Evolutionary conservation across 2,888 invertebrate genomes (phyloP), one percentile per base, ranked within the genome.

Genomic region (Morpho helenor): DNA sequence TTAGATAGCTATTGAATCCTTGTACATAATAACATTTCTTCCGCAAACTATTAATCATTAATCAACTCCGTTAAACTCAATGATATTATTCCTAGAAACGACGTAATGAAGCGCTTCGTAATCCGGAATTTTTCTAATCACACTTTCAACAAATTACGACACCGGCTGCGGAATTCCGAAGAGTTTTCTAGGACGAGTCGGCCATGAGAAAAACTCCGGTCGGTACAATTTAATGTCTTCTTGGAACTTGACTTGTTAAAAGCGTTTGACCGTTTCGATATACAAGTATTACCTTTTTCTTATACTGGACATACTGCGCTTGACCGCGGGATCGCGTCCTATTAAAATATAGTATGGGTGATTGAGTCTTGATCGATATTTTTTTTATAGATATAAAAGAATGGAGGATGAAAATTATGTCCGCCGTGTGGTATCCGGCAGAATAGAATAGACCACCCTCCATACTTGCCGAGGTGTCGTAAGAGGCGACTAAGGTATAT

Each of bases 81-180:
- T 48, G 50, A 61, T 57, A 57, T 47, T 48, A 55, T 53, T 60
- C 51, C 50, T 41, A 50, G 59, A 59, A 63, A 51, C 48, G 45
- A 43, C 22, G 48, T 59, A 52, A 60, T 61, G 61, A 63, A 63
- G 49, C 52, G 46, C 59, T 60, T 61, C 53, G 53, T 58, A 63
- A 62, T 62, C 61, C 41, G 53, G 61, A 56, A 61, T 64, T 54
- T 44, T 62, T 56, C 55, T 58, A 63, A 63, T 56, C 59, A 50
- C 65, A 58, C 63, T 65, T 65, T 59, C 61, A 63, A 65, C 65
- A 63, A 65, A 65, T 63, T 63, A 60, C 63, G 47, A 64, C 63
- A 62, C 57, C 52, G 55, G 44, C 59, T 46, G 54, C 57, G 47
- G 60, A 60, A 65, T 65, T 59, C 63, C 57, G 41, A 53, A 57